phyloP scores from a whole-genome alignment of 2,113 vertebrate species.

The Brachypodius melanocephalos region DNA sequence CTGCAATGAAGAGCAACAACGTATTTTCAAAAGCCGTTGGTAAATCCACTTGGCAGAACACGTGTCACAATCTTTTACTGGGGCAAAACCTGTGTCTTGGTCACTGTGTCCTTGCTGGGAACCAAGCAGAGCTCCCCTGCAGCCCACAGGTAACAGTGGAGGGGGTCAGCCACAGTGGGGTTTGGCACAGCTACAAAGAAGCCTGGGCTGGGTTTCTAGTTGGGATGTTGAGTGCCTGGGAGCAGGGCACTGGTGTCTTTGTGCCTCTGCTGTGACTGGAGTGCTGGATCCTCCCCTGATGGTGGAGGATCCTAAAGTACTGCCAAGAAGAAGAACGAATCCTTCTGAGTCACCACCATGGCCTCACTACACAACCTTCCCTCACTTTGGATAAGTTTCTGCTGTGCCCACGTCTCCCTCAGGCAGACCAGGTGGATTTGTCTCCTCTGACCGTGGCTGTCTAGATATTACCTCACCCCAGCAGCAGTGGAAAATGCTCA shows the following conservation, averaged over 20 bases:
- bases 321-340: background rate
- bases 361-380: background rate
- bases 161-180: fast-evolving
- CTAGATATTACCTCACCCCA: background rate
- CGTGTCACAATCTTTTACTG: fast-evolving
- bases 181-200: background rate
- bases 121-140: background rate
- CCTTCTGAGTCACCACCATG: background rate
- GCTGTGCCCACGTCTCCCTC: background rate
- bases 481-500: constrained; percentile 2
- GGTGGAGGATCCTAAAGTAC: background rate
- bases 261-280: background rate
- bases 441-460: background rate
- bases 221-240: background rate
- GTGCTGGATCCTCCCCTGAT: background rate
- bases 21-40: background rate
- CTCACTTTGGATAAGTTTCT: background rate
- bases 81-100: background rate
- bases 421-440: constrained; percentile 6
- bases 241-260: background rate
- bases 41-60: background rate
- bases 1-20: background rate
- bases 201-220: background rate
- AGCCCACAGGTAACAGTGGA: background rate
- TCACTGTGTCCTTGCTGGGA: background rate